Conservation (phyloP, 2,113 vertebrate species). For the Rhadina sibilatrix region DNA sequence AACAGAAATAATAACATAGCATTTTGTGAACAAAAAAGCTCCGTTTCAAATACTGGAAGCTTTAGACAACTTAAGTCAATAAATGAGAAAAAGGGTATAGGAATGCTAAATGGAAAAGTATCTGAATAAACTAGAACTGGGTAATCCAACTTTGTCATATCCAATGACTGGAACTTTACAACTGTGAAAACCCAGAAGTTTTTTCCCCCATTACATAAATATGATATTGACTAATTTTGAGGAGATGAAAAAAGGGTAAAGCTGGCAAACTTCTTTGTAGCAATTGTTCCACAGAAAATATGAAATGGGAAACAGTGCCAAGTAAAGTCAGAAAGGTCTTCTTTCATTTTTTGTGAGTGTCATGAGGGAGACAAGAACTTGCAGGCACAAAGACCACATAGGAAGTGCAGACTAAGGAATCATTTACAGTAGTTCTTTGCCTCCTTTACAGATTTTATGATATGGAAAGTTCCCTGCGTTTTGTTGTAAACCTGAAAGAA, state of each 20-base stretch:
- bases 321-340: neutral
- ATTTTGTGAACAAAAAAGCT: neutral
- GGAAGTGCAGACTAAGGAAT: neutral
- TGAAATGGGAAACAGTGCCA: neutral
- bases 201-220: neutral
- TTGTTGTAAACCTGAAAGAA: neutral
- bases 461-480: neutral
- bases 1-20: neutral
- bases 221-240: neutral
- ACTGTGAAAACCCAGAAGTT: accelerated
- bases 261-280: neutral
- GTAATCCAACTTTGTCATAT: neutral
- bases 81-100: neutral
- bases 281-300: neutral
- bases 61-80: neutral
- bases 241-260: neutral
- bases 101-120: neutral
- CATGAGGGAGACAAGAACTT: neutral
- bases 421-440: neutral
- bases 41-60: neutral
- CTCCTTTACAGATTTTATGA: neutral
- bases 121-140: neutral
- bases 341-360: neutral
- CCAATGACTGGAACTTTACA: neutral
- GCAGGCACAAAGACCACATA: neutral